phyloP scores from a whole-genome alignment of 2,888 invertebrate species.

The Periphyllus acericola region DNA sequence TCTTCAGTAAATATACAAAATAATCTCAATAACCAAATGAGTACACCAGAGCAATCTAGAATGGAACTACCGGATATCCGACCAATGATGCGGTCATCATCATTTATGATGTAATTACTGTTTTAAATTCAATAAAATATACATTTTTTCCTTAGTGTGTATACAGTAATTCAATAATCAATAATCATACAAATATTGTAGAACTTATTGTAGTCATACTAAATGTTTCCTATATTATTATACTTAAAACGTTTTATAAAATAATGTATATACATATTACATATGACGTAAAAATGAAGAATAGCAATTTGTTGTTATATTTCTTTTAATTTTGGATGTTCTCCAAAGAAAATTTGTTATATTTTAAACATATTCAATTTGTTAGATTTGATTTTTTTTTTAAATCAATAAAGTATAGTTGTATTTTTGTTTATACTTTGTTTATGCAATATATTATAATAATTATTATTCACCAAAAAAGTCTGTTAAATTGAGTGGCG shows the following conservation, averaged over 20 bases:
- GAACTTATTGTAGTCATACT: neutral
- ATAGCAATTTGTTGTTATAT: neutral
- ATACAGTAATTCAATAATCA: neutral
- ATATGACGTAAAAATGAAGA: neutral
- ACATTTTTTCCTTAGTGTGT: neutral
- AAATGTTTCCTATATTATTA: neutral
- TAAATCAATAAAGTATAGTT: no score
- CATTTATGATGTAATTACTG: conserved; percentile 52
- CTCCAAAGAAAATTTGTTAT: neutral
- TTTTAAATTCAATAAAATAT: neutral
- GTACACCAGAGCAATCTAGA: conserved; percentile 22
- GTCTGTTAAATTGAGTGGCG: no score
- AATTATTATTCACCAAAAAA: no score
- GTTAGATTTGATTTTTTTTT: no score
- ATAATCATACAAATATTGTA: neutral
- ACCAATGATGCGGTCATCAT: conserved; percentile 49
- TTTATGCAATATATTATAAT: no score
- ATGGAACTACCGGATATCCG: conserved; percentile 5
- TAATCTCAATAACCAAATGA: neutral
- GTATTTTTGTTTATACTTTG: no score
- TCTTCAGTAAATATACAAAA: neutral
- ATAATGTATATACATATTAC: neutral
- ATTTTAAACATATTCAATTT: neutral
- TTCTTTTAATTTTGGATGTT: neutral
- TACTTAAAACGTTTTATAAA: neutral